Conservation (phyloP, 2,797 vertebrate genomes). For the Pogonophryne albipinna region DNA sequence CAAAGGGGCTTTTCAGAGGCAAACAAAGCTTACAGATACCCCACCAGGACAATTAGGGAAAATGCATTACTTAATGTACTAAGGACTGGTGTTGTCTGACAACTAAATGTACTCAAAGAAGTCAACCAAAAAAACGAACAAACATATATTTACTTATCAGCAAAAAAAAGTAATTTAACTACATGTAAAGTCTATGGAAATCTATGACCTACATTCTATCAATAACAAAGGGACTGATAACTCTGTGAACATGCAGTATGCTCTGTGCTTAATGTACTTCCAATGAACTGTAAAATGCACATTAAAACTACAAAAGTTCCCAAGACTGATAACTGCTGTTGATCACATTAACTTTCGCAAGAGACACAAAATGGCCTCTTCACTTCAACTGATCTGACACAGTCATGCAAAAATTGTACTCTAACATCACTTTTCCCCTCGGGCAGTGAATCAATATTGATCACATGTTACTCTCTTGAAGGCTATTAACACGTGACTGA, state of each 20-base stretch:
- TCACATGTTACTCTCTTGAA: constrained; percentile 13
- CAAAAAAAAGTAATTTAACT: neutral
- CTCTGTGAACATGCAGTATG: neutral
- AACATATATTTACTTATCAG: no score
- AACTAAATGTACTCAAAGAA: neutral
- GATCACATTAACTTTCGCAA: neutral
- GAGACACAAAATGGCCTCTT: constrained; percentile 36
- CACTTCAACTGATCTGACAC: constrained; percentile 4
- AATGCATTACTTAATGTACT: neutral
- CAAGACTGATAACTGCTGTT: neutral
- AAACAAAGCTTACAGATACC: neutral
- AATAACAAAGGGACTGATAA: neutral
- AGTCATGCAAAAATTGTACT: neutral
- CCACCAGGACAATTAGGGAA: neutral
- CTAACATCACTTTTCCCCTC: neutral
- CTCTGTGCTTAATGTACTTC: neutral
- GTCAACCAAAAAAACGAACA: neutral
- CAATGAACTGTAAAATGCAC: neutral
- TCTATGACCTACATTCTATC: neutral
- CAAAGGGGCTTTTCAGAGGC: constrained; percentile 26
- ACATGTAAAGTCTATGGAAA: neutral
- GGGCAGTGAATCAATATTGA: constrained; percentile 44
- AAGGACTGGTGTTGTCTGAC: neutral
- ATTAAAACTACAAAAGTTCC: neutral
- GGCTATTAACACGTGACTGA: constrained; percentile 11